A percentile compares a stretch with the other conserved stretches of the same genome.
Evolutionary conservation across 2,888 invertebrate species (phyloP).

Genomic region (Microctonus aethiopoides): DNA sequence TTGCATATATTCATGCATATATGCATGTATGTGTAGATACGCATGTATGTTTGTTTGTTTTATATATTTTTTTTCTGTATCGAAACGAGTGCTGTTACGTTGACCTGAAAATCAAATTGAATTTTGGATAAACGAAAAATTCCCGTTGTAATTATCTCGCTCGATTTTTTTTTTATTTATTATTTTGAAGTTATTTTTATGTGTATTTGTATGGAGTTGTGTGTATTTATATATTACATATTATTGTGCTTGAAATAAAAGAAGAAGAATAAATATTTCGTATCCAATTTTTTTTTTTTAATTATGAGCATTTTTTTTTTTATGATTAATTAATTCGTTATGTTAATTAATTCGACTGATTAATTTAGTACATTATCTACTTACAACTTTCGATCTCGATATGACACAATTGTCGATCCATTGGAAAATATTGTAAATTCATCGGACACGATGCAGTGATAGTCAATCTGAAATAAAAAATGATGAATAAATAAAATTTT

Average conservation of each 20-base stretch:
- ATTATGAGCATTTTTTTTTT: neutral
- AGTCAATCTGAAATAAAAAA: slow-evolving; percentile 79
- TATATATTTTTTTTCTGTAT: slow-evolving; percentile 33
- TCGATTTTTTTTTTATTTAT: slow-evolving; percentile 14
- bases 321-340: neutral
- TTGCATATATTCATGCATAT: too few species aligned
- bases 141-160: slow-evolving; percentile 14
- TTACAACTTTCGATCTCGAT: slow-evolving; percentile 98
- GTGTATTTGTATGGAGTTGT: neutral
- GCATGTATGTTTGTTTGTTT: too few species aligned
- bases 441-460: slow-evolving; percentile 96
- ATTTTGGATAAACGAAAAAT: slow-evolving; percentile 27
- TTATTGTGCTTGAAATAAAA: neutral
- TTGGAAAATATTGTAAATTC: slow-evolving; percentile 96
- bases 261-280: neutral
- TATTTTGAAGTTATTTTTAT: slow-evolving; percentile 19
- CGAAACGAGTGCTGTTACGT: slow-evolving; percentile 45
- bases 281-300: too few species aligned
- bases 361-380: slow-evolving; percentile 69
- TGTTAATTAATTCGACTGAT: neutral
- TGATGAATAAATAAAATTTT: slow-evolving; percentile 14
- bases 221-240: neutral
- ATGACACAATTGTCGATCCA: slow-evolving; percentile 94
- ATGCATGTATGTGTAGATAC: slow-evolving; percentile 38
- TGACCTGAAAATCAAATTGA: slow-evolving; percentile 54